Percentiles rank a stretch among this genome's conserved stretches.
Evolutionary conservation across 2,113 vertebrate genomes (phyloP).

Genomic region (Myotis brandtii): DNA sequence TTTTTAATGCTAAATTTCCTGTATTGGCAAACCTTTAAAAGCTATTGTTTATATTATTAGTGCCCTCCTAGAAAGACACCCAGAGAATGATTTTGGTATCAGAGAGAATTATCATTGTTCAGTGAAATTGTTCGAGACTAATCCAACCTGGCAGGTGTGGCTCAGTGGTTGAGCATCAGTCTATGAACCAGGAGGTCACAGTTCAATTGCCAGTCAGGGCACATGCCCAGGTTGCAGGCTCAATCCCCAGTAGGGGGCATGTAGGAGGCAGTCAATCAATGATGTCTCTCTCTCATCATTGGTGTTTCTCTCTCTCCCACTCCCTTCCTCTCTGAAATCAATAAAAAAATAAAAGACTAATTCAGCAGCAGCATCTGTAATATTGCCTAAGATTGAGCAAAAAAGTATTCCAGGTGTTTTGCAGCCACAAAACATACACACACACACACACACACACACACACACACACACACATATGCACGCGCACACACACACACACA

Average conservation of each 20-base stretch:
- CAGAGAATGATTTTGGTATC: not conserved
- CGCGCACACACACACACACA: too few relatives aligned
- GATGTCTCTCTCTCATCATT: too few relatives aligned
- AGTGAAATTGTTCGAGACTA: not conserved
- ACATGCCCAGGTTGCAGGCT: too few relatives aligned
- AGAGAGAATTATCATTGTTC: not conserved
- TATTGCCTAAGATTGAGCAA: not conserved
- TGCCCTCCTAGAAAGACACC: not conserved
- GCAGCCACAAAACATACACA: not conserved
- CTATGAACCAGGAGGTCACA: too few relatives aligned
- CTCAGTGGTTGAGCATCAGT: too few relatives aligned
- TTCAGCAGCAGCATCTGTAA: not conserved
- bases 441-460: not conserved
- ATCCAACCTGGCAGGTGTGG: not conserved
- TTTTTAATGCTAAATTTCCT: not conserved
- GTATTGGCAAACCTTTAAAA: not conserved
- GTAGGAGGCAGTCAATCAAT: too few relatives aligned
- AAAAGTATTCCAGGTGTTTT: conserved; percentile 26
- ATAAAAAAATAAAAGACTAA: not conserved
- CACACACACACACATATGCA: not conserved
- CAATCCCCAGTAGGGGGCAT: too few relatives aligned
- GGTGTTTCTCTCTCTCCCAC: too few relatives aligned
- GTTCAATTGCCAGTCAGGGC: too few relatives aligned
- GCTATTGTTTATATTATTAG: not conserved
- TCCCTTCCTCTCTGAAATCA: too few relatives aligned